phyloP scores from a whole-genome alignment of 2,113 vertebrate genomes.

The Brachyistius frenatus region DNA sequence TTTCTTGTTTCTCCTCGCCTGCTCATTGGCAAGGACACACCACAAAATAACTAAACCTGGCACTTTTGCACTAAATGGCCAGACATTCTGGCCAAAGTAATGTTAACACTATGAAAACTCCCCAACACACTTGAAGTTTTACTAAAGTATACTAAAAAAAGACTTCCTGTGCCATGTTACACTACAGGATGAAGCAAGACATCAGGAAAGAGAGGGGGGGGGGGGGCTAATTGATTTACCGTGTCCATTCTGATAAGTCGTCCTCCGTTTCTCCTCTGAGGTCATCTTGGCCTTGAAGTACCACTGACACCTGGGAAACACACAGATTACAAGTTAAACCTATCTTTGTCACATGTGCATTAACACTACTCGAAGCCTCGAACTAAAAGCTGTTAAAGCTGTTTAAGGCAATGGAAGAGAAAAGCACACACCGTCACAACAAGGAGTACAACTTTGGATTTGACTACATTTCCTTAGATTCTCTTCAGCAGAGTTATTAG shows the following conservation, averaged over 20 bases:
- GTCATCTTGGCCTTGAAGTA: conserved; percentile 98
- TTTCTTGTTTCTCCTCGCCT: too few species aligned
- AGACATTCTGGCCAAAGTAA: not conserved
- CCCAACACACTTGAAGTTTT: conserved; percentile 4
- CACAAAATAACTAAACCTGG: conserved; percentile 5
- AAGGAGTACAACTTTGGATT: not conserved
- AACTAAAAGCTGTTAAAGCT: too few species aligned
- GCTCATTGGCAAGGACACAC: not conserved
- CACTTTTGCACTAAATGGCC: conserved; percentile 7
- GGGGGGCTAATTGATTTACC: conserved; percentile 81
- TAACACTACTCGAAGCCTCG: too few species aligned
- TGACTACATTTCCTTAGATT: not conserved
- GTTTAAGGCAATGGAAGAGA: too few species aligned
- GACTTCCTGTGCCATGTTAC: not conserved
- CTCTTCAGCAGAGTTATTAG: not conserved
- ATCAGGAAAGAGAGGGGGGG: not conserved
- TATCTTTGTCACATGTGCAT: not conserved
- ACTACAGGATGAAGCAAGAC: not conserved
- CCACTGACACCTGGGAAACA: conserved; percentile 92
- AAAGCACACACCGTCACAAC: too few species aligned
- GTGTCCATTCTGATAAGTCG: conserved; percentile 90
- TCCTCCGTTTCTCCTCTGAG: conserved; percentile 93
- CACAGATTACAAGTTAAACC: conserved; percentile 27
- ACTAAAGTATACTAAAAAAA: conserved; percentile 7
- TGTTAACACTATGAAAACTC: not conserved